phyloP scores from a whole-genome alignment of 2,797 vertebrate genomes.

The Erpetoichthys calabaricus region DNA sequence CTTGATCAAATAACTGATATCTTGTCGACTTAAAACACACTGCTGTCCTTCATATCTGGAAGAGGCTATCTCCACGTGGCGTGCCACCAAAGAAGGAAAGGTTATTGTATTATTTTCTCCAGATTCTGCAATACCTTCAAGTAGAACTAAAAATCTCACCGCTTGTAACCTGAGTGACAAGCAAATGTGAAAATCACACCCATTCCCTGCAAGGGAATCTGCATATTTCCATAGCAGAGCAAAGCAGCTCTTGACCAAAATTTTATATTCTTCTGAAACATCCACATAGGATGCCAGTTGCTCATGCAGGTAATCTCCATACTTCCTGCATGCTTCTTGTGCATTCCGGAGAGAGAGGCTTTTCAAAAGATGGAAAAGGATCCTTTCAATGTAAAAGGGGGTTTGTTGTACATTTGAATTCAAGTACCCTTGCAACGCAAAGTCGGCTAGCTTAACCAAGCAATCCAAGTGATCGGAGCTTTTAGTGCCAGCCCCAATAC shows the following conservation, averaged over 20 bases:
- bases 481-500: conserved; percentile 34
- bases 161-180: conserved; percentile 46
- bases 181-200: conserved; percentile 1
- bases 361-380: conserved; percentile 70
- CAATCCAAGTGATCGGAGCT: conserved; percentile 26
- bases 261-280: conserved; percentile 36
- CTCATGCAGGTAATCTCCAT: conserved; percentile 48
- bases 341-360: conserved; percentile 36
- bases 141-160: conserved; percentile 61
- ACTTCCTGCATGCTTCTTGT: conserved; percentile 18
- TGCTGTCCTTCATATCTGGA: conserved; percentile 38
- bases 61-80: conserved; percentile 32
- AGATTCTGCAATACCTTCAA: conserved; percentile 27
- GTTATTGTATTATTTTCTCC: conserved; percentile 2
- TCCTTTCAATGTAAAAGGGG: conserved; percentile 76
- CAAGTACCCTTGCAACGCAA: conserved; percentile 52
- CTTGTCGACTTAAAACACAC: conserved; percentile 25
- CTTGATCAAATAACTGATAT: conserved; percentile 41
- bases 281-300: conserved; percentile 32
- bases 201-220: conserved; percentile 8
- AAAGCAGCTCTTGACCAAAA: conserved; percentile 52
- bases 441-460: conserved; percentile 54
- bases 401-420: conserved; percentile 29
- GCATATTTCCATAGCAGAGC: conserved; percentile 58
- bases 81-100: conserved; percentile 26